A percentile compares a stretch with the other conserved stretches of the same genome.
Evolutionary conservation across 2,113 vertebrate genomes (phyloP).

Genomic region (Cyanocitta stelleri): DNA sequence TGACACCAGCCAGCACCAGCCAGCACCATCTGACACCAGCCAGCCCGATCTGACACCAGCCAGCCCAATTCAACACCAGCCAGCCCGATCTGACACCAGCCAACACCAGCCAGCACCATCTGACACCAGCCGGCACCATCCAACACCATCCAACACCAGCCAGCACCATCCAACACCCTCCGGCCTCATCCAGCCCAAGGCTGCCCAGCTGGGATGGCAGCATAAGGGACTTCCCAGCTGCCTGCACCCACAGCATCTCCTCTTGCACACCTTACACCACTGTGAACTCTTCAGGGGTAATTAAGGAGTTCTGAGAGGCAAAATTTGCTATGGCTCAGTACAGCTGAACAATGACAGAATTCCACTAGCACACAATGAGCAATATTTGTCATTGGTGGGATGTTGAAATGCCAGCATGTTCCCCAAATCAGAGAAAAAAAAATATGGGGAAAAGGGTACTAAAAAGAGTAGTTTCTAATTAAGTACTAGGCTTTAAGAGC

Average conservation of each 20-base stretch:
- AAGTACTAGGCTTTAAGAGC: conserved; percentile 2
- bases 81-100: too few relatives aligned
- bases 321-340: background rate
- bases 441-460: background rate
- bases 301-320: background rate
- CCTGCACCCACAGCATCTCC: background rate
- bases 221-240: background rate
- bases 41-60: too few relatives aligned
- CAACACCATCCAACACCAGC: too few relatives aligned
- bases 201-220: background rate
- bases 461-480: background rate
- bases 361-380: background rate
- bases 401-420: background rate
- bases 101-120: too few relatives aligned
- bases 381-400: background rate
- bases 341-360: background rate
- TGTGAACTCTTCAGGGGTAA: background rate
- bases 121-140: too few relatives aligned
- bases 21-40: too few relatives aligned
- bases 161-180: background rate
- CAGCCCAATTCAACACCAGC: too few relatives aligned
- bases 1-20: too few relatives aligned
- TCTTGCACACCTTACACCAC: background rate
- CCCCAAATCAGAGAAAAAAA: background rate
- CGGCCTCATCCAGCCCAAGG: background rate